Evolutionary conservation across 2,113 vertebrate species (phyloP), one percentile per base, ranked within the genome.

Genomic region (Elgaria multicarinata): DNA sequence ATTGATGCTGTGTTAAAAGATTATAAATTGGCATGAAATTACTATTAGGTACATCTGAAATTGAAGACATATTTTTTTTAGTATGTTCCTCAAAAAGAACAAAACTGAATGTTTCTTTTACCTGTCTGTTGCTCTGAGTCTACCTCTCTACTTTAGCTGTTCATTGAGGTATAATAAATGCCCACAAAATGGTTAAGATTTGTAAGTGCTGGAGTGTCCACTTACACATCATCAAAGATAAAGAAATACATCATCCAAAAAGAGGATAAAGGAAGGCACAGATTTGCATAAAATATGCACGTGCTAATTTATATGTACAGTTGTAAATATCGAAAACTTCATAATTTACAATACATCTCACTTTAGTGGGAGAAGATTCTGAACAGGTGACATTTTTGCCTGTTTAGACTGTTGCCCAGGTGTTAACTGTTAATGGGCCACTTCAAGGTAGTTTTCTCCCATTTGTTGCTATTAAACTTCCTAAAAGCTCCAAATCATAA

Each of bases 1-100:
- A n/a, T n/a, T n/a, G n/a, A n/a, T n/a, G 42, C 13, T 31, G 18
- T 13, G 0, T 79, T 69, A 22, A 92, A 93, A 90, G 67, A 64
- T 64, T 58, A 46, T 1, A 91, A 0, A 4, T 10, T 74, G 3
- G 0, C 80, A 2, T 85, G 31, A 46, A 0, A 85, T 85, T 36
- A 31, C 24, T 0, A 5, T 71, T 90, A 72, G 20, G 2, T 42
- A 20, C 26, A 7, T 91, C 26, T 31, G 81, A 77, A 92, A 78
- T 81, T 14, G 0, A 33, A 0, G 2, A 50, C 10, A 78, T 1
- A 3, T 53, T 83, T 10, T n/a, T 18, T 42, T 6, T 89, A 86
- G 6, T 2, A 18, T 83, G 13, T 26, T 69, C 31, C 42, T 44
- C 75, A 74, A 14, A 3, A 5, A 18, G 4, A 92, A 86, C 75